Evolutionary conservation across 2,888 invertebrate species (phyloP).

Genomic region (Apodemia zela): DNA sequence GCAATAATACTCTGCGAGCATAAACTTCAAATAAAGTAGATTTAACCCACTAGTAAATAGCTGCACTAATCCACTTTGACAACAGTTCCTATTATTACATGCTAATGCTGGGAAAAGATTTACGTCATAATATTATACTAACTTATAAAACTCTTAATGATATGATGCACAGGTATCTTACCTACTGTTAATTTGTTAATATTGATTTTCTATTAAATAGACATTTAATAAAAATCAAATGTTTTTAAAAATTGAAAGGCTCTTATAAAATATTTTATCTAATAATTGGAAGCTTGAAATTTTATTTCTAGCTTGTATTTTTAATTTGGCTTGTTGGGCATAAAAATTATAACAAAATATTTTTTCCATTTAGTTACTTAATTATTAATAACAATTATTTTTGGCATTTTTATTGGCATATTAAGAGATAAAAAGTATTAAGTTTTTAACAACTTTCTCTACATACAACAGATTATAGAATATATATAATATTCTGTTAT

Average conservation of each 20-base stretch:
- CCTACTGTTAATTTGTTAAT: not conserved
- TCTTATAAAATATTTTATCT: not conserved
- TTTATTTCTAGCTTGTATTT: constrained; percentile 5
- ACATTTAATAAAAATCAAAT: not conserved
- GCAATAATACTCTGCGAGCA: not conserved
- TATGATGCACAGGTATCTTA: constrained; percentile 1
- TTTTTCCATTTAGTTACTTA: not conserved
- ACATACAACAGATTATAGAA: too few relatives aligned
- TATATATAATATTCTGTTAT: too few relatives aligned
- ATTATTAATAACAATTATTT: not conserved
- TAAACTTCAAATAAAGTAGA: not conserved
- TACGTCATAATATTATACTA: not conserved
- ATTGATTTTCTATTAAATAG: not conserved
- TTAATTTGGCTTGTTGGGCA: not conserved
- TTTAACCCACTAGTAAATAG: not conserved
- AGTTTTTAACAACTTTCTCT: too few relatives aligned
- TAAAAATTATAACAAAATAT: constrained; percentile 7
- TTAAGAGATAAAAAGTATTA: too few relatives aligned
- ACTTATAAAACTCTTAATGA: not conserved
- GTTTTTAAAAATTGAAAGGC: not conserved
- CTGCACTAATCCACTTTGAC: not conserved
- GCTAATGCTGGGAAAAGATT: not conserved
- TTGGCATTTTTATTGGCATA: too few relatives aligned
- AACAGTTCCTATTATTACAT: not conserved
- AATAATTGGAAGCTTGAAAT: constrained; percentile 2